A percentile compares a stretch with the other conserved stretches of the same genome.
Conservation (phyloP, 2,888 invertebrate species). For the Panopea generosa region DNA sequence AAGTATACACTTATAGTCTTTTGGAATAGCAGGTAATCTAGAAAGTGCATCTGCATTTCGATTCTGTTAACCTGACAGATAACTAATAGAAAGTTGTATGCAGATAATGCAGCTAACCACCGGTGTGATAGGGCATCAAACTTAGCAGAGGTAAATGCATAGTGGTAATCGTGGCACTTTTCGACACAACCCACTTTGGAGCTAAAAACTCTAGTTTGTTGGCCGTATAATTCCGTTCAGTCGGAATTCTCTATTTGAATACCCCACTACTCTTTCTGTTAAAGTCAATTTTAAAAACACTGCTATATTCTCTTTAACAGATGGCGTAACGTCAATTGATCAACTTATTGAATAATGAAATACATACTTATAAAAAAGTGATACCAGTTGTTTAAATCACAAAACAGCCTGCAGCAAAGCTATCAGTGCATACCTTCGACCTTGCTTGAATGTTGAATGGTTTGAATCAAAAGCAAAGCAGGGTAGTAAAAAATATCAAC, state of each 20-base stretch:
- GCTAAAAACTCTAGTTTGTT: slow-evolving; percentile 21
- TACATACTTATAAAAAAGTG: too few relatives aligned
- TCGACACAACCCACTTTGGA: slow-evolving; percentile 40
- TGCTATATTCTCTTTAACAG: too few relatives aligned
- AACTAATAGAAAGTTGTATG: slow-evolving; percentile 17
- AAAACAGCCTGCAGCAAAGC: too few relatives aligned
- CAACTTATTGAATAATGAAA: too few relatives aligned
- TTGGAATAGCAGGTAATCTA: background rate
- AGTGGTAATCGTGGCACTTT: slow-evolving; percentile 43
- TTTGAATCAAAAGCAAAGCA: too few relatives aligned
- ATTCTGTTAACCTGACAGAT: slow-evolving; percentile 20
- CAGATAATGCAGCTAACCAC: slow-evolving; percentile 31
- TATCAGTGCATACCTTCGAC: too few relatives aligned
- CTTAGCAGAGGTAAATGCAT: slow-evolving; percentile 31
- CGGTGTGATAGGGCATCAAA: slow-evolving; percentile 41
- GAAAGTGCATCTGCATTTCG: slow-evolving; percentile 23
- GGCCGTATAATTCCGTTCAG: slow-evolving; percentile 34
- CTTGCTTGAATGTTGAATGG: too few relatives aligned
- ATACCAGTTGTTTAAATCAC: too few relatives aligned
- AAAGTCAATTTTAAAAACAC: too few relatives aligned
- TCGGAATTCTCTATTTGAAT: slow-evolving; percentile 37
- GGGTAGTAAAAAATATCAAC: too few relatives aligned
- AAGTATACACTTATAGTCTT: background rate
- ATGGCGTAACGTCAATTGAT: too few relatives aligned
- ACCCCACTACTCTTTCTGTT: slow-evolving; percentile 22